A percentile compares a stretch with the other conserved stretches of the same genome.
Evolutionary conservation across 2,113 vertebrate species (phyloP).

Genomic region (Cepphus grylle): DNA sequence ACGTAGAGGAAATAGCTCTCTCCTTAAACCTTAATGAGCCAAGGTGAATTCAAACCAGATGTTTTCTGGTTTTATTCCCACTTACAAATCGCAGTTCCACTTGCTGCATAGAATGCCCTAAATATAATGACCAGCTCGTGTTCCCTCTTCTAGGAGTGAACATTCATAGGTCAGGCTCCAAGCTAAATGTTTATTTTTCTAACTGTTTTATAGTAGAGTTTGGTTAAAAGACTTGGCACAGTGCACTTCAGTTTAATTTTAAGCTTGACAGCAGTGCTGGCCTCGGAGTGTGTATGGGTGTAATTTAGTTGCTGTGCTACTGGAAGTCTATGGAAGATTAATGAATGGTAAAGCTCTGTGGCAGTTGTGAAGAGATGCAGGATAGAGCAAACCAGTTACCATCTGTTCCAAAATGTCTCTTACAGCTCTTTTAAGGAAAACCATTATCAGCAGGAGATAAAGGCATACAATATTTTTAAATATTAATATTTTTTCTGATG

Average conservation of each 20-base stretch:
- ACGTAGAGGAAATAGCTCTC: constrained; percentile 67
- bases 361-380: constrained; percentile 92
- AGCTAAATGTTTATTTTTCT: constrained; percentile 81
- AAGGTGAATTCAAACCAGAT: constrained; percentile 76
- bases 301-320: constrained; percentile 93
- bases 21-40: constrained; percentile 68
- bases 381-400: constrained; percentile 88
- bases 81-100: constrained; percentile 45
- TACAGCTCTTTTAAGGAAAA: constrained; percentile 92
- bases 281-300: constrained; percentile 76
- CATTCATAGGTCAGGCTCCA: constrained; percentile 75
- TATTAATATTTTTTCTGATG: constrained; percentile 78
- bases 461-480: constrained; percentile 80
- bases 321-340: constrained; percentile 97
- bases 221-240: constrained; percentile 82
- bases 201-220: constrained; percentile 84
- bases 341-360: constrained; percentile 92
- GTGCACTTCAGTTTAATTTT: constrained; percentile 84
- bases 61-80: constrained; percentile 73
- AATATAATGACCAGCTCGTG: constrained; percentile 77
- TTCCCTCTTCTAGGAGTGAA: constrained; percentile 59
- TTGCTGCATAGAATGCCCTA: constrained; percentile 64
- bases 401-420: constrained; percentile 95
- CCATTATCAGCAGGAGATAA: constrained; percentile 87
- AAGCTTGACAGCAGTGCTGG: constrained; percentile 89